These are phyloP conservation scores for Odontamblyopus lacepedii DNA, from an alignment of 2,797 vertebrate species.

Conservation along the genomic window DNA sequence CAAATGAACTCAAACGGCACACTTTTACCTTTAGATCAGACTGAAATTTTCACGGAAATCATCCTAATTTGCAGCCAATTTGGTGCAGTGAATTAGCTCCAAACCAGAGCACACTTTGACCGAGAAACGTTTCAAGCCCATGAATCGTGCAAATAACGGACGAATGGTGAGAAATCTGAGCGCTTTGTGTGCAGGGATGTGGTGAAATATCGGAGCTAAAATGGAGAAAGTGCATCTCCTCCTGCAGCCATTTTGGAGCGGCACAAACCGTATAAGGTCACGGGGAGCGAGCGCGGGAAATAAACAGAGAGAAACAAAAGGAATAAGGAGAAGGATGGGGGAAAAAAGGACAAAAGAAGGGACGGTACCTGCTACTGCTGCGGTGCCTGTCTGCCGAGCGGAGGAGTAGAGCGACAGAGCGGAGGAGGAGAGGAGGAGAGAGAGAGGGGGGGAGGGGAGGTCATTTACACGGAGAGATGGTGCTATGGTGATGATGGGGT, in stretches of 20 bases:
- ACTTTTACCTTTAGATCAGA: neutral
- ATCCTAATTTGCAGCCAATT: neutral
- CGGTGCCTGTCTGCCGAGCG: conserved; percentile 47
- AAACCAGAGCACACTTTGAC: neutral
- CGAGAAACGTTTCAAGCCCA: accelerated
- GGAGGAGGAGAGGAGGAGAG: conserved; percentile 28
- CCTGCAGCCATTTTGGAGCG: neutral
- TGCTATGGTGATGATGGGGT: conserved; percentile 37
- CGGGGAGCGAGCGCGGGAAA: neutral
- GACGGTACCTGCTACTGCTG: conserved; percentile 68
- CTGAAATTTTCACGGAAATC: neutral
- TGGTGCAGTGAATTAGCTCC: neutral
- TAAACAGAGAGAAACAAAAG: neutral
- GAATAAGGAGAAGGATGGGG: neutral
- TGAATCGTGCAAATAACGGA: neutral
- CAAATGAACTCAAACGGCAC: neutral
- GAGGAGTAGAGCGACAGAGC: conserved; percentile 59
- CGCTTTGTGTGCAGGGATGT: neutral
- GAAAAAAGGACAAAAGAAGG: neutral
- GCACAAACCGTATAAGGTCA: neutral
- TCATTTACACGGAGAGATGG: conserved; percentile 37
- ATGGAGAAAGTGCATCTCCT: neutral
- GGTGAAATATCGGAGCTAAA: neutral
- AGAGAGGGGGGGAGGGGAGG: conserved; percentile 40
- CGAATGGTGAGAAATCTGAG: neutral